These are phyloP conservation scores for Steromphala cineraria DNA, from an alignment of 2,888 invertebrate species.

Conservation along the genomic window DNA sequence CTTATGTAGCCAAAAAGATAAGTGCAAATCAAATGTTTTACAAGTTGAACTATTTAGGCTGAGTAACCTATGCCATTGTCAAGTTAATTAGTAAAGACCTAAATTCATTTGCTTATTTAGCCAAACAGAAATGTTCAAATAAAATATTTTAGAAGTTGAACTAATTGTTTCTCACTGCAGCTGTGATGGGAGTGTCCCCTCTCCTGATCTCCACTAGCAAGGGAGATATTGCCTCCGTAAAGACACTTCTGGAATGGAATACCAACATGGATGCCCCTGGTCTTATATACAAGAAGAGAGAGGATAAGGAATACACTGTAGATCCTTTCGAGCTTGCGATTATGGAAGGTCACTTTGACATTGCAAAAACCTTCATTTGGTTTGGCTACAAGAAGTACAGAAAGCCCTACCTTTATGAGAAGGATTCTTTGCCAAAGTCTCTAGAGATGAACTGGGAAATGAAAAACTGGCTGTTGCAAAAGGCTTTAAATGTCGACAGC, in stretches of 20 bases:
- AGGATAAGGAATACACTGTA: slow-evolving; percentile 46
- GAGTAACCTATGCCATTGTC: too few relatives aligned
- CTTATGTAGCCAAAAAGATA: too few relatives aligned
- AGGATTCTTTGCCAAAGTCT: slow-evolving; percentile 34
- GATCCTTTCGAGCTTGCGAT: slow-evolving; percentile 61
- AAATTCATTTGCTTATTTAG: too few relatives aligned
- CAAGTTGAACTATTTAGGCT: too few relatives aligned
- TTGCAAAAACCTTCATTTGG: slow-evolving; percentile 45
- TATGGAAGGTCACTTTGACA: slow-evolving; percentile 50
- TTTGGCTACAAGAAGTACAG: slow-evolving; percentile 54
- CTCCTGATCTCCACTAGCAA: slow-evolving; percentile 55
- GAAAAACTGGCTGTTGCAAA: slow-evolving; percentile 37
- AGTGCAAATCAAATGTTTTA: too few relatives aligned
- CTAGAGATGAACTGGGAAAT: slow-evolving; percentile 45
- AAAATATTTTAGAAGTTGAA: too few relatives aligned
- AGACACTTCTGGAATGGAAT: slow-evolving; percentile 49
- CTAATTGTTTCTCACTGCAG: slow-evolving; percentile 36
- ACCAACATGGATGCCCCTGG: slow-evolving; percentile 49
- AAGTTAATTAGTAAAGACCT: too few relatives aligned
- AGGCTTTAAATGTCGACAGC: slow-evolving; percentile 36
- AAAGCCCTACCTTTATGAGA: slow-evolving; percentile 37
- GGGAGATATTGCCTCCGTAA: slow-evolving; percentile 47
- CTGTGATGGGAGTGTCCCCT: slow-evolving; percentile 58
- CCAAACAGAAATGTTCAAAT: too few relatives aligned
- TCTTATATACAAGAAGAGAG: slow-evolving; percentile 39